These are phyloP conservation scores for Theretra japonica DNA, from an alignment of 2,888 invertebrate genomes.

Conservation along the genomic window DNA sequence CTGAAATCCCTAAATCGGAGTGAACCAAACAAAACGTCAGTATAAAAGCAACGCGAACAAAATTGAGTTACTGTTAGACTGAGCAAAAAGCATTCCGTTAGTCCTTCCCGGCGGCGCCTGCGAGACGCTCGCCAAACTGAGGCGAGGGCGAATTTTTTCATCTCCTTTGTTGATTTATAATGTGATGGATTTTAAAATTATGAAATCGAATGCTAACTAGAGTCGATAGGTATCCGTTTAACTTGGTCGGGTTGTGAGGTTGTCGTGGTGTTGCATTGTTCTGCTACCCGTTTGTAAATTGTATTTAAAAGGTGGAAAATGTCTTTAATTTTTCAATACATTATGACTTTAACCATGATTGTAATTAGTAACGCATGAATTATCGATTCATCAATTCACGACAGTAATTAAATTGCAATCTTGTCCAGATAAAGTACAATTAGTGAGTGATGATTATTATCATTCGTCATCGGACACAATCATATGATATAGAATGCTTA, in stretches of 20 bases:
- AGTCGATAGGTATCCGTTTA: not conserved
- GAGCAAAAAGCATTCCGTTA: constrained; percentile 65
- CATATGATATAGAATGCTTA: no score
- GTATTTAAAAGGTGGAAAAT: no score
- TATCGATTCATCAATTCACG: no score
- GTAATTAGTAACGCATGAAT: no score
- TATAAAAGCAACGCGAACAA: constrained; percentile 52
- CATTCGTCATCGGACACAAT: no score
- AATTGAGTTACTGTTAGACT: constrained; percentile 53
- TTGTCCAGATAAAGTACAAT: no score
- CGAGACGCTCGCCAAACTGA: constrained; percentile 39
- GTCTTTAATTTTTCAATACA: no score
- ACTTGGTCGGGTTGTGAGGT: not conserved
- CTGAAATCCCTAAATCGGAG: constrained; percentile 60
- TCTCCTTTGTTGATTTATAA: constrained; percentile 24
- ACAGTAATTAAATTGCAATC: no score
- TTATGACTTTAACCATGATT: no score
- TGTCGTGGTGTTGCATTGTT: not conserved
- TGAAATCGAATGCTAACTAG: not conserved
- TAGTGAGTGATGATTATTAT: no score
- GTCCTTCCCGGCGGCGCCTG: constrained; percentile 59
- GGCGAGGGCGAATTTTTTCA: constrained; percentile 38
- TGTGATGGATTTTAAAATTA: constrained; percentile 18
- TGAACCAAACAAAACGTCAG: constrained; percentile 64
- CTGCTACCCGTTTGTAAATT: no score